Conservation (phyloP, 2,797 vertebrate species). For the Dromococcyx pavoninus region DNA sequence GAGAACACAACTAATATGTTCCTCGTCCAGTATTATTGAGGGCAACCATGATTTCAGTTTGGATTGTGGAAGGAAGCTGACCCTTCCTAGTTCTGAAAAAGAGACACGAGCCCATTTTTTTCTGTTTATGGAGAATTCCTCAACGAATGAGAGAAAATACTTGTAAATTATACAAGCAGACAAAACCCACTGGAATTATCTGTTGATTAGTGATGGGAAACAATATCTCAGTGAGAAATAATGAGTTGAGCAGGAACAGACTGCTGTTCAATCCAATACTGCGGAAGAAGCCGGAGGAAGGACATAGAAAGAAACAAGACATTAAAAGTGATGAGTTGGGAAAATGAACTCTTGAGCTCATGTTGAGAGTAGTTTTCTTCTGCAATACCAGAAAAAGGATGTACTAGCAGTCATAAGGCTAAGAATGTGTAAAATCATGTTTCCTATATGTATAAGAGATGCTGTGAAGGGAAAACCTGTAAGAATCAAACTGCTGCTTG, state of each 20-base stretch:
- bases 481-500: background rate
- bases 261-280: background rate
- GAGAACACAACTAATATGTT: background rate
- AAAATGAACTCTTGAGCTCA: background rate
- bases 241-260: background rate
- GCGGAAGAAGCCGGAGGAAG: background rate
- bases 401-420: background rate
- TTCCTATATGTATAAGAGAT: background rate
- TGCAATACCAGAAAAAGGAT: background rate
- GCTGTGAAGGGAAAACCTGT: background rate
- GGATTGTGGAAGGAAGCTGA: background rate
- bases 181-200: background rate
- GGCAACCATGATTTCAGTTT: background rate
- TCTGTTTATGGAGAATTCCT: background rate
- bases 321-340: background rate
- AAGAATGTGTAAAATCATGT: background rate
- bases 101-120: background rate
- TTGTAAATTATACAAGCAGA: background rate
- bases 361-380: background rate
- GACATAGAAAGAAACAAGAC: background rate
- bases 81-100: background rate
- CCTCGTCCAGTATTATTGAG: background rate
- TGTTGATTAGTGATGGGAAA: background rate
- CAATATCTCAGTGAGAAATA: background rate
- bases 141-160: background rate